A percentile compares a stretch with the other conserved stretches of the same genome.
Evolutionary conservation across 2,888 invertebrate species (phyloP).

Genomic region (Corbicula japonica): DNA sequence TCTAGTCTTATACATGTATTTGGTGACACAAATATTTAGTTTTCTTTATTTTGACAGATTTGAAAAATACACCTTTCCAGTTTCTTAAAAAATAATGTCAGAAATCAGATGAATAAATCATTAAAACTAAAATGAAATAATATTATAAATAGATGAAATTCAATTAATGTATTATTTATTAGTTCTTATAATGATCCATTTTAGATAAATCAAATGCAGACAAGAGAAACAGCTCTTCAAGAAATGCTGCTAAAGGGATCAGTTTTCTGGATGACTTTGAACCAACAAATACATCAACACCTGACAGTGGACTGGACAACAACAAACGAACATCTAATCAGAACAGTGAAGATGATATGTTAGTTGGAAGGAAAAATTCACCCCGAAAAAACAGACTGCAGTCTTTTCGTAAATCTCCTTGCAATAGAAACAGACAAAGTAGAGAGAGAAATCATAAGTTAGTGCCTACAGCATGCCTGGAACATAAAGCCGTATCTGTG

Average conservation of each 20-base stretch:
- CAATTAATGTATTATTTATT: no score
- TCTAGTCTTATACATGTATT: no score
- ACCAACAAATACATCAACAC: conserved; percentile 54
- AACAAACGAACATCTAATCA: background rate
- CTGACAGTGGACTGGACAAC: conserved; percentile 11
- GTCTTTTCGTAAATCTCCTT: background rate
- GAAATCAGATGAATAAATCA: no score
- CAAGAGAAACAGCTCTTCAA: background rate
- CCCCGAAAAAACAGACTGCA: conserved; percentile 26
- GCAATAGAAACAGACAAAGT: background rate
- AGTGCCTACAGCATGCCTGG: background rate
- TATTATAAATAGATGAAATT: no score
- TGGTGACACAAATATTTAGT: no score
- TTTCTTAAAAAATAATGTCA: no score
- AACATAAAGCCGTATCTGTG: background rate
- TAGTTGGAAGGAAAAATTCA: conserved; percentile 54
- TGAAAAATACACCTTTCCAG: no score
- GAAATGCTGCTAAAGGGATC: background rate
- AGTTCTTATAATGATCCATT: no score
- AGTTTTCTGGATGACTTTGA: conserved; percentile 35
- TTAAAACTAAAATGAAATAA: no score
- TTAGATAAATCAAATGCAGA: background rate
- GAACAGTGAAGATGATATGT: conserved; percentile 37
- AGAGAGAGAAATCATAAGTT: conserved; percentile 14
- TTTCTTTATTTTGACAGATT: no score